A percentile compares a stretch with the other conserved stretches of the same genome.
These are phyloP conservation scores for Mormyrus proboscirostris DNA, from an alignment of 2,797 vertebrate species.

Conservation along the genomic window DNA sequence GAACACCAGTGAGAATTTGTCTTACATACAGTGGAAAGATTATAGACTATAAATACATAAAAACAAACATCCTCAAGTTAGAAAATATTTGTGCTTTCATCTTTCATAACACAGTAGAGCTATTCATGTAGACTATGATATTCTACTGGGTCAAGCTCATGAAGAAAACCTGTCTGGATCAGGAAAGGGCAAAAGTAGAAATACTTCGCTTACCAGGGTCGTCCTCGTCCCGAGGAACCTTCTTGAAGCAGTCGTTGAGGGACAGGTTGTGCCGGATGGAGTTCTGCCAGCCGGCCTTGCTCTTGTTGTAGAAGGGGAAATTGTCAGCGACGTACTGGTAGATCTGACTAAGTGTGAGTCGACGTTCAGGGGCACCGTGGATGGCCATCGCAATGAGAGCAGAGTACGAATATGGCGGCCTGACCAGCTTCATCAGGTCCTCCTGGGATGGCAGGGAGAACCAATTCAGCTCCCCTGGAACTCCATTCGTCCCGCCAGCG, in stretches of 20 bases:
- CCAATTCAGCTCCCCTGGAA: constrained; percentile 83
- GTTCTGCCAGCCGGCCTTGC: constrained; percentile 97
- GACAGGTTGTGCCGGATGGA: constrained; percentile 95
- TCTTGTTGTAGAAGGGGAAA: constrained; percentile 98
- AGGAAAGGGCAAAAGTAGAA: background rate
- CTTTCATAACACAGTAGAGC: background rate
- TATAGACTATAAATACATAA: background rate
- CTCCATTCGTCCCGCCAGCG: constrained; percentile 57
- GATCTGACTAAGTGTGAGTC: constrained; percentile 94
- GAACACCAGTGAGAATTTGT: constrained; percentile 2
- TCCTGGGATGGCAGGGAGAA: constrained; percentile 93
- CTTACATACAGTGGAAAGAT: background rate
- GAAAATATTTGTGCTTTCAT: background rate
- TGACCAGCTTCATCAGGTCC: constrained; percentile 94
- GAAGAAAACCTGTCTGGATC: background rate
- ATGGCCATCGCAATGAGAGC: constrained; percentile 98
- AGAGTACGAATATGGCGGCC: constrained; percentile 95
- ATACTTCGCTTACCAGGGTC: constrained; percentile 76
- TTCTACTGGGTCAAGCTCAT: background rate
- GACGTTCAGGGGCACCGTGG: constrained; percentile 84
- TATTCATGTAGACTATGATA: background rate
- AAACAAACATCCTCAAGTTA: background rate
- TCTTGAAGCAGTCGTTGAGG: constrained; percentile 96
- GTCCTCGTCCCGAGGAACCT: constrained; percentile 90
- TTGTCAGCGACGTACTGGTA: constrained; percentile 98